A percentile compares a stretch with the other conserved stretches of the same genome.
phyloP scores from a whole-genome alignment of 30 jellyfish, hydroid and myxozoan species.

The Turritopsis dohrnii region DNA sequence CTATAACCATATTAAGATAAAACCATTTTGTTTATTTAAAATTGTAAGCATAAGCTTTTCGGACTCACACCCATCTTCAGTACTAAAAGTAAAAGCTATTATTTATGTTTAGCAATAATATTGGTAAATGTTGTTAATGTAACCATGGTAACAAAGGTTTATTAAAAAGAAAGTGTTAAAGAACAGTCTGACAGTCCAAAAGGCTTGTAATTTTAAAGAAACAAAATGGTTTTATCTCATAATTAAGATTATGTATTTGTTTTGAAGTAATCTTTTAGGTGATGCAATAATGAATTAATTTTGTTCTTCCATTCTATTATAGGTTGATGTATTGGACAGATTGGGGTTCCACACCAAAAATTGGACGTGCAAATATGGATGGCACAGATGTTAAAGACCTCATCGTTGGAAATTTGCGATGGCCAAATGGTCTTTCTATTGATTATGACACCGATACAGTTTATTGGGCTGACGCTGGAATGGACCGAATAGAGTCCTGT shows the following conservation, averaged over 20 bases:
- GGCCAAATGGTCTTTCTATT: slow-evolving; percentile 89
- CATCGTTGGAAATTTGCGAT: slow-evolving; percentile 24
- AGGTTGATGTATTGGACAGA: slow-evolving; percentile 94
- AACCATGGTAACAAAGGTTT: no score
- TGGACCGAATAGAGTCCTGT: slow-evolving; percentile 60
- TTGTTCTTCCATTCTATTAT: neutral
- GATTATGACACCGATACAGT: slow-evolving; percentile 40
- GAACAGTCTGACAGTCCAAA: no score
- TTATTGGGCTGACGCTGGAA: slow-evolving; percentile 88
- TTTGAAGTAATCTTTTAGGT: neutral
- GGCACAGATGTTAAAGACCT: slow-evolving; percentile 47
- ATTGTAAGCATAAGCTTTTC: neutral
- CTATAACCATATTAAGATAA: no score
- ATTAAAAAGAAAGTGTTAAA: no score
- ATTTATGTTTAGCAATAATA: no score
- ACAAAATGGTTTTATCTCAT: no score
- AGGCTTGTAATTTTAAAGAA: no score
- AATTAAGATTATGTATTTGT: neutral
- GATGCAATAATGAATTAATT: neutral
- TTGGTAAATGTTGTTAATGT: no score
- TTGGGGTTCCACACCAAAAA: slow-evolving; percentile 64
- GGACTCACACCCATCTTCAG: neutral
- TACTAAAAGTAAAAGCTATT: no score
- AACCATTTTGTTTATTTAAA: neutral
- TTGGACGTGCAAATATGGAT: slow-evolving; percentile 70